phyloP scores from a whole-genome alignment of 2,797 vertebrate species.

The Helarctos malayanus region DNA sequence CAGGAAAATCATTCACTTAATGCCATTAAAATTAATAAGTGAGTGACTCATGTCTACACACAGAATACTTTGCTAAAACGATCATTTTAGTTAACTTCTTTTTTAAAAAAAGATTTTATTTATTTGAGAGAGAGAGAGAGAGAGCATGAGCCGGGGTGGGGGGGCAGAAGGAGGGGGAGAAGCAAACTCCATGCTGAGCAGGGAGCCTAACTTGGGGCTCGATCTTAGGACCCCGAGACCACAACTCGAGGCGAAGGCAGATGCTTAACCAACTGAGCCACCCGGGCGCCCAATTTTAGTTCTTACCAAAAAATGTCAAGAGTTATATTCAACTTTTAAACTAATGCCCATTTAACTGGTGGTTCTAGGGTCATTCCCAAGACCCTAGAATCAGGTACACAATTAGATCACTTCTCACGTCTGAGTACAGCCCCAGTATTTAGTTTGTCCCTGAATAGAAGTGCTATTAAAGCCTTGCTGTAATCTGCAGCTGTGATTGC shows the following conservation, averaged over 20 bases:
- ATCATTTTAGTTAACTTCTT: constrained; percentile 18
- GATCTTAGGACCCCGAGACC: background rate
- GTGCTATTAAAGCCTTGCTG: background rate
- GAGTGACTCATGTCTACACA: background rate
- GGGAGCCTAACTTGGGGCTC: background rate
- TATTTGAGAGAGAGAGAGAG: background rate
- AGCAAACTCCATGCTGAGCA: background rate
- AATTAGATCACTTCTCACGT: background rate
- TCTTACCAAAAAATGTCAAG: background rate
- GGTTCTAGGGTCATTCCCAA: background rate
- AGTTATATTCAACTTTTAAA: constrained; percentile 55
- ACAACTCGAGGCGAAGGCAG: background rate
- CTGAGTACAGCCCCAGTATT: background rate
- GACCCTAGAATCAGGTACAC: background rate
- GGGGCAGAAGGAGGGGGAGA: background rate
- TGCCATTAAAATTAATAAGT: background rate
- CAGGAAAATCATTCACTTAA: background rate
- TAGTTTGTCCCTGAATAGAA: background rate
- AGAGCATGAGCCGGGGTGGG: background rate
- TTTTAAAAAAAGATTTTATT: background rate
- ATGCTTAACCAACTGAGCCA: background rate
- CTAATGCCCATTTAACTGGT: background rate
- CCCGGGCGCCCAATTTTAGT: background rate
- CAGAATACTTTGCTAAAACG: constrained; percentile 40
- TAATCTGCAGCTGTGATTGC: background rate